Conservation (phyloP, 2,888 invertebrate species). For the Diarsia rubi region DNA sequence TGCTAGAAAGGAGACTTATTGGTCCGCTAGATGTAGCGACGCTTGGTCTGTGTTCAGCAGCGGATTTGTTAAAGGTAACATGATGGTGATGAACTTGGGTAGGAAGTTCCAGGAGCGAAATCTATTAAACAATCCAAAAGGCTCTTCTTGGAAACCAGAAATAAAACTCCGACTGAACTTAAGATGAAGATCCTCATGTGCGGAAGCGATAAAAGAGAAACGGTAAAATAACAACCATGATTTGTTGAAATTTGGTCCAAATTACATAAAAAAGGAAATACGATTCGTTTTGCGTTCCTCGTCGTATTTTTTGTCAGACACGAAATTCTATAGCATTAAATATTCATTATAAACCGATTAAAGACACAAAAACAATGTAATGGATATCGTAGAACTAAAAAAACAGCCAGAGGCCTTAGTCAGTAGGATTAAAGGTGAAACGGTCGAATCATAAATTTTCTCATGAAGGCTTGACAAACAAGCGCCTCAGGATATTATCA, state of each 20-base stretch:
- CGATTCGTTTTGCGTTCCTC: slow-evolving; percentile 37
- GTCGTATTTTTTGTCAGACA: slow-evolving; percentile 44
- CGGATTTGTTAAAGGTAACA: neutral
- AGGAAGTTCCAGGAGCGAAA: neutral
- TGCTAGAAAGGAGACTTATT: neutral
- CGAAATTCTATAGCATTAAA: slow-evolving; percentile 63
- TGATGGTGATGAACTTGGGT: neutral
- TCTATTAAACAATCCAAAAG: neutral
- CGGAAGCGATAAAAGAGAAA: slow-evolving; percentile 33
- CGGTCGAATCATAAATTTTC: slow-evolving; percentile 34
- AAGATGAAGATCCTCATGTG: neutral
- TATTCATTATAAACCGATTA: slow-evolving; percentile 68
- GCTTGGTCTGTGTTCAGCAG: neutral
- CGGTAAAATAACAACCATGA: neutral
- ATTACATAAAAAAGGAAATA: slow-evolving; percentile 44
- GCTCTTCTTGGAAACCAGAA: neutral
- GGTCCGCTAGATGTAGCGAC: neutral
- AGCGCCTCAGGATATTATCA: slow-evolving; percentile 38
- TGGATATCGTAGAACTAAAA: slow-evolving; percentile 42
- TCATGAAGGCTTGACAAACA: slow-evolving; percentile 28
- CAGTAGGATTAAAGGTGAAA: slow-evolving; percentile 48
- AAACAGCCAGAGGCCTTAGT: slow-evolving; percentile 44
- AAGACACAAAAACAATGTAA: slow-evolving; percentile 61
- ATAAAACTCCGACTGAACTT: neutral
- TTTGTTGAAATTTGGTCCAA: slow-evolving; percentile 22